Conservation (phyloP, 1,140 invertebrate species). For the Parasteatoda tepidariorum region DNA sequence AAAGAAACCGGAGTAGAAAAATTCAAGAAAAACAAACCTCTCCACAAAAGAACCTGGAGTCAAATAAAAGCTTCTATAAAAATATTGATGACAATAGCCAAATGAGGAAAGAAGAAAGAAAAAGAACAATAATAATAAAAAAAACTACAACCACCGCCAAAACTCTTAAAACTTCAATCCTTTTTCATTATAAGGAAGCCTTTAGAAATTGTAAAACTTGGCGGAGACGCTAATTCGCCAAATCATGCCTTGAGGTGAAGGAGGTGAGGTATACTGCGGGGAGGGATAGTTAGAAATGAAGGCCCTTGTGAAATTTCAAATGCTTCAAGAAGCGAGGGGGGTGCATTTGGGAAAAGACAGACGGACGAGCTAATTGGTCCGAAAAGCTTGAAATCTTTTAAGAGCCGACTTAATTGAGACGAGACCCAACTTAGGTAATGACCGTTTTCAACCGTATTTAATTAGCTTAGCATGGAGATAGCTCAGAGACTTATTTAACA, state of each 20-base stretch:
- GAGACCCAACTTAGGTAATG: constrained; percentile 45
- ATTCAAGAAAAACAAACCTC: constrained; percentile 14
- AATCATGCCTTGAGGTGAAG: constrained; percentile 46
- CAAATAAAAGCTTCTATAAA: constrained; percentile 46
- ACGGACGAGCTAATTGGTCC: constrained; percentile 54
- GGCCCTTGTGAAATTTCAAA: constrained; percentile 49
- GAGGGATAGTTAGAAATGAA: neutral
- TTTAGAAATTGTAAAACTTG: constrained; percentile 56
- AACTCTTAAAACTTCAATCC: constrained; percentile 58
- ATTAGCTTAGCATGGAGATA: constrained; percentile 55
- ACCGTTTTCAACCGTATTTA: constrained; percentile 56
- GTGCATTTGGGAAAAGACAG: constrained; percentile 56
- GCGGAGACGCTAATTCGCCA: constrained; percentile 53
- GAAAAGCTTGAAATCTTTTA: constrained; percentile 59
- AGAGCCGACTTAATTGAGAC: constrained; percentile 55
- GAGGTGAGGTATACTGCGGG: neutral
- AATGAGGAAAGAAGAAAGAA: neutral
- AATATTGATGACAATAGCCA: constrained; percentile 42
- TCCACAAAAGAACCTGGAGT: constrained; percentile 20
- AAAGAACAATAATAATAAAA: constrained; percentile 23
- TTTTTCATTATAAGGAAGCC: constrained; percentile 48
- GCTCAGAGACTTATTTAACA: constrained; percentile 57
- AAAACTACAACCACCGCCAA: neutral
- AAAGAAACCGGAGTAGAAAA: neutral
- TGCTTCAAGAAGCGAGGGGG: constrained; percentile 43